Conservation (phyloP, 2,797 vertebrate species). For the Microchirus variegatus region DNA sequence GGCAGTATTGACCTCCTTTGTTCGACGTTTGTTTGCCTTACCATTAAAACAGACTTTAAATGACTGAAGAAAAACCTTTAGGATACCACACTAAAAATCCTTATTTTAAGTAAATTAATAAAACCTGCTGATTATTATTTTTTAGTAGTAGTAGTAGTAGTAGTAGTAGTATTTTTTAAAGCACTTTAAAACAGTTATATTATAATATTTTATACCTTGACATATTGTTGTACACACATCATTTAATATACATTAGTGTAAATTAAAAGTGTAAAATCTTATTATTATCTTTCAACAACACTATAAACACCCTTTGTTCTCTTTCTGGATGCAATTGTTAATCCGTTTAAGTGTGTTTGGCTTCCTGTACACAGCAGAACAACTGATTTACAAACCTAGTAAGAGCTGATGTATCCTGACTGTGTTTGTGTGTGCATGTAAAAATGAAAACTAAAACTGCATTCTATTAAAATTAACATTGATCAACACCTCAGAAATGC, state of each 20-base stretch:
- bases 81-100: neutral
- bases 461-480: no score
- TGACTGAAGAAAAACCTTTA: neutral
- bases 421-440: no score
- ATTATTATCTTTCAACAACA: neutral
- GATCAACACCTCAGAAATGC: no score
- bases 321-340: slow-evolving; percentile 10
- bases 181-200: neutral
- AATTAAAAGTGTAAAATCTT: neutral
- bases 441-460: no score
- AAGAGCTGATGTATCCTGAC: no score
- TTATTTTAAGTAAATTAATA: neutral
- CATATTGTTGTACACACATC: neutral
- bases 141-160: no score
- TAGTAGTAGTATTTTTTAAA: no score
- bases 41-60: neutral
- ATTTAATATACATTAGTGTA: neutral
- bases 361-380: slow-evolving; percentile 26
- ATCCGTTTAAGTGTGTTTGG: slow-evolving; percentile 24
- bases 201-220: neutral
- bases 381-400: neutral
- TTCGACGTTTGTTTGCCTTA: neutral
- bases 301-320: slow-evolving; percentile 6
- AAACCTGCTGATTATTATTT: neutral
- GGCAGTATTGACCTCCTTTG: slow-evolving; percentile 14